Evolutionary conservation across 2,113 vertebrate species (phyloP).

Genomic region (Rhynchomys soricoides): DNA sequence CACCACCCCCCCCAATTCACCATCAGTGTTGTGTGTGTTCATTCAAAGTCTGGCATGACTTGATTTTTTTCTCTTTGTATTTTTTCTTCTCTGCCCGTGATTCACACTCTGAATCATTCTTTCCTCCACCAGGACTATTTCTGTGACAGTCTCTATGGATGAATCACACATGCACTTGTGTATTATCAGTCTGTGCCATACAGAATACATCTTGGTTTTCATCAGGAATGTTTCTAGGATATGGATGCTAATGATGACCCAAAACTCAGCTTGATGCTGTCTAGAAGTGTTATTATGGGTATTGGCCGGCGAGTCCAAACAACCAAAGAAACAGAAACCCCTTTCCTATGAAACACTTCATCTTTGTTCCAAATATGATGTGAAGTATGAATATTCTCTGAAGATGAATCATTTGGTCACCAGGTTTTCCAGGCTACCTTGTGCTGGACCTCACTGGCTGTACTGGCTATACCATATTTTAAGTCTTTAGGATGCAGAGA

Average conservation of each 20-base stretch:
- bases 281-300: background rate
- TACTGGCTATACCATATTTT: background rate
- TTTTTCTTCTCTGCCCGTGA: slow-evolving; percentile 30
- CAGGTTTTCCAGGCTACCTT: background rate
- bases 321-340: background rate
- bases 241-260: background rate
- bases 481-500: slow-evolving; percentile 17
- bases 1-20: background rate
- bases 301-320: background rate
- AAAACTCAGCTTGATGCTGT: background rate
- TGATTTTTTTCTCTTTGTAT: background rate
- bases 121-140: background rate
- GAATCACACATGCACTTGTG: background rate
- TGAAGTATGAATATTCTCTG: slow-evolving; percentile 36
- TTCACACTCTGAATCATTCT: background rate
- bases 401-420: background rate
- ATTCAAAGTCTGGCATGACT: background rate
- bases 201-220: slow-evolving; percentile 22
- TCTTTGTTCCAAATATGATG: background rate
- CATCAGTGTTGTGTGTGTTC: background rate
- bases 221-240: slow-evolving; percentile 20
- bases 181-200: background rate
- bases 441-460: background rate
- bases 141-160: background rate
- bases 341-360: background rate